Percentiles rank a stretch among this genome's conserved stretches.
These are phyloP conservation scores for Odontophorus gujanensis DNA, from an alignment of 2,113 vertebrate genomes.

Conservation along the genomic window DNA sequence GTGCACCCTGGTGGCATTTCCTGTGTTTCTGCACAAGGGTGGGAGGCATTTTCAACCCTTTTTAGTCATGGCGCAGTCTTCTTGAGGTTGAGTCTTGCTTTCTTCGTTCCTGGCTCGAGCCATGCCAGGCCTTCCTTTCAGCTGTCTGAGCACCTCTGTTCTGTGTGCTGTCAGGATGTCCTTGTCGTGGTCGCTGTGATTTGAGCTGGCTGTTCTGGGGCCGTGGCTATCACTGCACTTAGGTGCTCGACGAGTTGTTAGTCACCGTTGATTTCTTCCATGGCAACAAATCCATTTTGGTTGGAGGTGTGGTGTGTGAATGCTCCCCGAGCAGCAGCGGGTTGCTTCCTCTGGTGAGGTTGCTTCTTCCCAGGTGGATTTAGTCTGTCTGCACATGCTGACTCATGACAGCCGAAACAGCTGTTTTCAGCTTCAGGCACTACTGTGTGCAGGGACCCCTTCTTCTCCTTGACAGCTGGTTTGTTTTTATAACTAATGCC, in stretches of 20 bases:
- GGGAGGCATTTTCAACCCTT: background rate
- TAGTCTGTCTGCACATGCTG: constrained; percentile 73
- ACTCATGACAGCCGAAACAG: constrained; percentile 72
- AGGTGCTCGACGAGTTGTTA: constrained; percentile 45
- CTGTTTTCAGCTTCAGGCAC: constrained; percentile 74
- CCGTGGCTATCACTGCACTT: constrained; percentile 42
- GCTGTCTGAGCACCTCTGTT: background rate
- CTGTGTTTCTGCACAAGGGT: background rate
- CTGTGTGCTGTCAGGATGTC: constrained; percentile 2
- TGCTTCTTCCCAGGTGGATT: constrained; percentile 72
- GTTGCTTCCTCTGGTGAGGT: constrained; percentile 69
- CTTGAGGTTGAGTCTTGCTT: background rate
- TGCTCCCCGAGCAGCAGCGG: constrained; percentile 53
- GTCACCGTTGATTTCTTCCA: constrained; percentile 66
- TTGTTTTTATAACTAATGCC: constrained; percentile 71
- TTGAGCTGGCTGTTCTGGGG: constrained; percentile 21
- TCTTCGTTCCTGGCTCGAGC: constrained; percentile 15
- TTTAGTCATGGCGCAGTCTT: background rate
- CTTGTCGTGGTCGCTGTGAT: background rate
- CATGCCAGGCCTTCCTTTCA: background rate
- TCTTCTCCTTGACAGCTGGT: constrained; percentile 72
- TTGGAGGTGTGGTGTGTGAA: constrained; percentile 11
- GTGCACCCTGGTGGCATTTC: background rate
- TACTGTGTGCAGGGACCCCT: constrained; percentile 71
- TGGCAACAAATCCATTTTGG: constrained; percentile 62